Evolutionary conservation across 1,140 invertebrate genomes (phyloP).

Genomic region (Papilio polyxenes): DNA sequence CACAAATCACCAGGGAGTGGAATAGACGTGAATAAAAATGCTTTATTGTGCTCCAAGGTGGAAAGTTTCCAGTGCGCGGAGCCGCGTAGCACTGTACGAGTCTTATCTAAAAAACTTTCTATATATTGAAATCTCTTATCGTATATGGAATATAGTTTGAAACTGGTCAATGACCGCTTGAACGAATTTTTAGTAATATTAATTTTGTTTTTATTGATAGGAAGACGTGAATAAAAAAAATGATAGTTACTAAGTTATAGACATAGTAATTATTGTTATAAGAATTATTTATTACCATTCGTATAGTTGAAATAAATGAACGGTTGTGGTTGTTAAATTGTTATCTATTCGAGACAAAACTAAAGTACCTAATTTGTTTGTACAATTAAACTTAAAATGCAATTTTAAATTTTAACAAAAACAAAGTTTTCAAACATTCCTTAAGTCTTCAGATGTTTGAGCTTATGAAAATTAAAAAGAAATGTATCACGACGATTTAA

Average conservation of each 20-base stretch:
- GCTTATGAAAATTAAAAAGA: too few relatives aligned
- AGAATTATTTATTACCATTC: too few relatives aligned
- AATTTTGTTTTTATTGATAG: too few relatives aligned
- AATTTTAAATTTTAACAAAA: too few relatives aligned
- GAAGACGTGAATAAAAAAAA: background rate
- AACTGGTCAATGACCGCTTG: background rate
- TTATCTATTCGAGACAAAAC: too few relatives aligned
- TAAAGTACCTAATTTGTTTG: too few relatives aligned
- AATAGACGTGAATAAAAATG: slow-evolving; percentile 36
- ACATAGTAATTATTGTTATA: background rate
- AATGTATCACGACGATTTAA: too few relatives aligned
- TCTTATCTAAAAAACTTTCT: slow-evolving; percentile 35
- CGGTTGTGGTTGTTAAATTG: too few relatives aligned
- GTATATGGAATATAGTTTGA: background rate
- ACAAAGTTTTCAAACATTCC: too few relatives aligned
- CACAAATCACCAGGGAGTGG: slow-evolving; percentile 35
- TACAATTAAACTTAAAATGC: too few relatives aligned
- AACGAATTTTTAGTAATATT: background rate
- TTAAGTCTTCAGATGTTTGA: too few relatives aligned
- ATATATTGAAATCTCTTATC: slow-evolving; percentile 24
- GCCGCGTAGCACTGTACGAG: slow-evolving; percentile 13
- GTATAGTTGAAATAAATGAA: too few relatives aligned
- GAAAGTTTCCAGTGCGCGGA: slow-evolving; percentile 26
- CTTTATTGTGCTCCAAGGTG: slow-evolving; percentile 33
- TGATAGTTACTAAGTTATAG: background rate